phyloP scores from a whole-genome alignment of 2,113 vertebrate genomes.

The Balaeniceps rex region DNA sequence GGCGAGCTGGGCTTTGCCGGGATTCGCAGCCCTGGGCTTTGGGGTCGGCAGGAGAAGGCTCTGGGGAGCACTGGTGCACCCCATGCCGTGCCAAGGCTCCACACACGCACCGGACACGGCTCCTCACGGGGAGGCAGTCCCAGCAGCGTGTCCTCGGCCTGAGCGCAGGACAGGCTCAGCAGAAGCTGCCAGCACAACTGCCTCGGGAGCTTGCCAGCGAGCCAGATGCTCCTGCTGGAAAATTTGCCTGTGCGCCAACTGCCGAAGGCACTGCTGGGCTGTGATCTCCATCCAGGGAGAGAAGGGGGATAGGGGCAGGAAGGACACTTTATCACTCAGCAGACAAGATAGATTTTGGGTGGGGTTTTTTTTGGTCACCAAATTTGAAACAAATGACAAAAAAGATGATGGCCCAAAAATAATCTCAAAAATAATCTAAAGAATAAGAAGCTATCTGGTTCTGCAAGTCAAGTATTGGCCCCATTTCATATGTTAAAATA shows the following conservation, averaged over 20 bases:
- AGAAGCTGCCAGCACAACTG: not conserved
- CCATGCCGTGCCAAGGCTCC: rapidly evolving
- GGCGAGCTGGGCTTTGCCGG: rapidly evolving
- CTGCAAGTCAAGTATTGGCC: not conserved
- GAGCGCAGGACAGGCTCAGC: not conserved
- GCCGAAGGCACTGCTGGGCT: not conserved
- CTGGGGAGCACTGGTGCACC: not conserved
- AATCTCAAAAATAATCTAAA: not conserved
- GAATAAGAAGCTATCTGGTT: not conserved
- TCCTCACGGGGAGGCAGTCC: not conserved
- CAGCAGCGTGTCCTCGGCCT: not conserved
- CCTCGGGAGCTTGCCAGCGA: not conserved
- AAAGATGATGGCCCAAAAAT: not conserved
- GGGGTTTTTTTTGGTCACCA: not conserved
- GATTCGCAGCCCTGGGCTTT: not conserved
- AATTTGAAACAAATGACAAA: not conserved
- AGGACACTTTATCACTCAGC: not conserved
- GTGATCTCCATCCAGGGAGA: slow-evolving; percentile 26
- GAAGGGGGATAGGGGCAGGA: not conserved
- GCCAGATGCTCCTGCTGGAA: slow-evolving; percentile 55
- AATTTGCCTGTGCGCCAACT: not conserved
- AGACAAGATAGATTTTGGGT: not conserved
- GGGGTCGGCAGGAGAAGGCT: not conserved
- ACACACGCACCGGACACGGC: rapidly evolving
- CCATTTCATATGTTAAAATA: not conserved